Evolutionary conservation across 1,140 invertebrate species (phyloP), one percentile per base, ranked within the genome.

Genomic region (Arion vulgaris): DNA sequence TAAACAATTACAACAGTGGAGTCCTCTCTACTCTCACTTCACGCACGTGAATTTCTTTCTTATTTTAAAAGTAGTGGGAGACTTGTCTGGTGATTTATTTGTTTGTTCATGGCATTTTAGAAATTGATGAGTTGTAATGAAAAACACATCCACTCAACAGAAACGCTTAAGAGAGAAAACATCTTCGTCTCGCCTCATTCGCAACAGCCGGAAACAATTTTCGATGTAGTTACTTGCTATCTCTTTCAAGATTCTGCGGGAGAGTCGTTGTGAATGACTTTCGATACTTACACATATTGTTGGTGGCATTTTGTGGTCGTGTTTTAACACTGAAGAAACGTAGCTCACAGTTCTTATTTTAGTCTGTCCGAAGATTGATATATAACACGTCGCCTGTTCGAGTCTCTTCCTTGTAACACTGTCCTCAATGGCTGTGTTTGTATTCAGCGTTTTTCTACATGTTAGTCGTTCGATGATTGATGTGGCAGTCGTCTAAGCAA

Each of bases 81-180:
- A 66, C 62, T 66, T 66, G 62, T 66, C 62, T 15, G 7, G 62
- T 66, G 62, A 66, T 66, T 66, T 66, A 66, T 66, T 66, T 66
- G 62, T 32, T 66, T 66, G 62, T 17, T 1, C n/a, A 32, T 66
- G 28, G 62, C 62, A 66, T 66, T 66, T 66, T 66, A 23, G n/a
- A 2, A 66, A 34, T 32, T 66, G 62, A 66, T 66, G 62, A 32
- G 62, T 5, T 66, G 62, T 66, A 66, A 66, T 66, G 62, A 66
- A 66, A 32, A 66, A 66, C 32, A 32, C 62, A 32, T 32, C 62
- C 62, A 66, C 28, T 66, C 62, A 66, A 66, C 62, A 34, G 62
- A n/a, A 32, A 32, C 62, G 62, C 62, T 66, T 66, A 9, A 7
- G 62, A 66, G 28, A 66, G 62, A 66, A 66, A 66, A 66, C 62